A percentile compares a stretch with the other conserved stretches of the same genome.
These are phyloP conservation scores for Drosophila guanche DNA, from an alignment of 1,140 invertebrate genomes.

Conservation along the genomic window DNA sequence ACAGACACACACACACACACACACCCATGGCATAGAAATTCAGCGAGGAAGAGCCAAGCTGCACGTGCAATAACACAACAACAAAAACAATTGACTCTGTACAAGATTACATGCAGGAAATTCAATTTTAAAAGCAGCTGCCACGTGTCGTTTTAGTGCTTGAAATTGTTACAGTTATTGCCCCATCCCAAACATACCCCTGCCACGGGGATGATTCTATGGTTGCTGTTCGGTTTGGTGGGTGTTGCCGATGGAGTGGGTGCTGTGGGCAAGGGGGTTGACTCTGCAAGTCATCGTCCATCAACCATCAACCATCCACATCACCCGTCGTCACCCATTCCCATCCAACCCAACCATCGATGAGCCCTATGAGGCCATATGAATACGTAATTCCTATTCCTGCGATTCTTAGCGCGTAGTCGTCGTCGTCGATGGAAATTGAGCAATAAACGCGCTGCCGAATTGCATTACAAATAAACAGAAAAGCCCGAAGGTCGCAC, in stretches of 20 bases:
- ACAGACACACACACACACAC: conserved; percentile 18
- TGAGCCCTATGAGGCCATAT: conserved; percentile 37
- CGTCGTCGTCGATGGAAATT: conserved; percentile 56
- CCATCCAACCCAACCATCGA: conserved; percentile 14
- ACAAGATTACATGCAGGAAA: conserved; percentile 83
- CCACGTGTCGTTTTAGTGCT: conserved; percentile 83
- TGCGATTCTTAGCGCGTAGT: not conserved
- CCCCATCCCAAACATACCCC: conserved; percentile 1
- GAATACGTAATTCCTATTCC: conserved; percentile 59
- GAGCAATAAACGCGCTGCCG: conserved; percentile 71
- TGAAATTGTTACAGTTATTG: conserved; percentile 80
- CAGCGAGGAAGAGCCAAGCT: conserved; percentile 5
- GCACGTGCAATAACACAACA: conserved; percentile 49
- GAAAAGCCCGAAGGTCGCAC: conserved; percentile 25
- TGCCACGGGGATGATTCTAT: no score
- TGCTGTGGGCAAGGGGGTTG: conserved; percentile 2
- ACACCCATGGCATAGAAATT: not conserved
- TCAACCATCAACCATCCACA: conserved; percentile 13
- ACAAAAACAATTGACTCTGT: conserved; percentile 80
- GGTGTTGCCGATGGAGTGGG: conserved; percentile 11
- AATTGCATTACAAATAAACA: conserved; percentile 75
- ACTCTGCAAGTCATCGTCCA: conserved; percentile 38
- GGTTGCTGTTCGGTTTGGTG: no score
- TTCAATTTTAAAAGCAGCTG: conserved; percentile 84
- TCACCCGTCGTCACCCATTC: no score